Evolutionary conservation across 2,113 vertebrate genomes (phyloP), one percentile per base, ranked within the genome.

Genomic region (Indicator maculatus): DNA sequence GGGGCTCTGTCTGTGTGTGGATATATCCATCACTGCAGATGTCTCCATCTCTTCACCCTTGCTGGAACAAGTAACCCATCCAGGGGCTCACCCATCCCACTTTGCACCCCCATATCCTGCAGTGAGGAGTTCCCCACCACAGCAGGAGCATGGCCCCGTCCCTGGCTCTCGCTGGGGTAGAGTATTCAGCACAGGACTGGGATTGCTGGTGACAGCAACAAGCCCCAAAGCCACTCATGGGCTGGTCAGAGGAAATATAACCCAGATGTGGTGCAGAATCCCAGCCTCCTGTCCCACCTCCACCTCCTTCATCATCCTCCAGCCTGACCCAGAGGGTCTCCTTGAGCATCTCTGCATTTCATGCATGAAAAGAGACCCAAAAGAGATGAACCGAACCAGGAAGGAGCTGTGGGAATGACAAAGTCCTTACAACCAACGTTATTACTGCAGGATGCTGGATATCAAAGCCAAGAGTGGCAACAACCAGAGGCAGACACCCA

Each of bases 31-130:
- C 1, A 1, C 1, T 16, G 74, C 58, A 28, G 14, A 45, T 28
- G 38, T 36, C 8, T 63, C 75, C 27, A 30, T n/a, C 30, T 27
- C 72, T 50, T 60, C 24, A 15, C 16, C 45, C 31, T 45, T 3
- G 36, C 39, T 10, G 69, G 38, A 19, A 12, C 1, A 0, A 41
- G 11, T 8, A 5, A 12, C n/a, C 24, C 14, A 6, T 33, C 39
- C 39, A 2, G 19, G 20, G 0, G 4, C 45, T 41, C 6, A 0
- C 9, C 4, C 1, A 0, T 4, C 16, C 38, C 4, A 3, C 45
- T 7, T 74, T 28, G 7, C 1, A 0, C 2, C 2, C n/a, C 31
- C 1, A 0, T 11, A 9, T 3, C 47, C 60, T 31, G 9, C 60
- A 18, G 44, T 0, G 5, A 63, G 47, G 69, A 24, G 12, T 7